Conservation (phyloP, 2,888 invertebrate genomes). For the Brachycybe producta region DNA sequence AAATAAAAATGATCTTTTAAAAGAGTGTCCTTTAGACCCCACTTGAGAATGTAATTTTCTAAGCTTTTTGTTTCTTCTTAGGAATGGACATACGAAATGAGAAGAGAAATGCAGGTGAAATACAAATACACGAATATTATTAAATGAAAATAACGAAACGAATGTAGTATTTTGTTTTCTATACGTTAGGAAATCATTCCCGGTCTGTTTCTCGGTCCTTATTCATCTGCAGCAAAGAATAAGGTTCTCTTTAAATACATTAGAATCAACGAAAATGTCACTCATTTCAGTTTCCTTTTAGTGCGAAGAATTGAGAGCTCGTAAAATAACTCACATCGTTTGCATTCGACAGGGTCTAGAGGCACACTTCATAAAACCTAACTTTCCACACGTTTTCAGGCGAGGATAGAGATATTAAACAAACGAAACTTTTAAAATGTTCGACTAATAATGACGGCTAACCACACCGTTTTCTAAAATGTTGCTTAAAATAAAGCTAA, state of each 20-base stretch:
- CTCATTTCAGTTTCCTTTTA: constrained; percentile 21
- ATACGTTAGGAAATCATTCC: constrained; percentile 47
- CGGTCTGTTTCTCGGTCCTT: constrained; percentile 51
- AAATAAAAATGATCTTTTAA: too few relatives aligned
- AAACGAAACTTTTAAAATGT: too few relatives aligned
- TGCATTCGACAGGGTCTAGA: constrained; percentile 51
- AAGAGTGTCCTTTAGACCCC: too few relatives aligned
- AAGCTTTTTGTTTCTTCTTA: too few relatives aligned
- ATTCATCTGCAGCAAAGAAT: constrained; percentile 46
- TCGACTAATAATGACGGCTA: too few relatives aligned
- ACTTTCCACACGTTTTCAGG: constrained; percentile 47
- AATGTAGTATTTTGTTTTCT: background rate
- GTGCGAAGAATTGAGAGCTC: constrained; percentile 39
- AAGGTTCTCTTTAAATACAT: constrained; percentile 30
- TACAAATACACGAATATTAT: background rate
- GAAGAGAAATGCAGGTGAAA: constrained; percentile 37
- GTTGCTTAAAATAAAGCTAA: background rate
- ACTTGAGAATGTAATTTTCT: too few relatives aligned
- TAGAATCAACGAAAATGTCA: background rate
- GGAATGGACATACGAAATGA: constrained; percentile 34
- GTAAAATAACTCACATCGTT: constrained; percentile 52
- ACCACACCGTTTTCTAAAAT: too few relatives aligned
- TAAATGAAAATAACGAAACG: background rate
- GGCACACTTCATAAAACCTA: constrained; percentile 48
- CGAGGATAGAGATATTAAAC: constrained; percentile 36